These are phyloP conservation scores for Pachypeltis micranthus DNA, from an alignment of 1,140 invertebrate genomes.

Conservation along the genomic window DNA sequence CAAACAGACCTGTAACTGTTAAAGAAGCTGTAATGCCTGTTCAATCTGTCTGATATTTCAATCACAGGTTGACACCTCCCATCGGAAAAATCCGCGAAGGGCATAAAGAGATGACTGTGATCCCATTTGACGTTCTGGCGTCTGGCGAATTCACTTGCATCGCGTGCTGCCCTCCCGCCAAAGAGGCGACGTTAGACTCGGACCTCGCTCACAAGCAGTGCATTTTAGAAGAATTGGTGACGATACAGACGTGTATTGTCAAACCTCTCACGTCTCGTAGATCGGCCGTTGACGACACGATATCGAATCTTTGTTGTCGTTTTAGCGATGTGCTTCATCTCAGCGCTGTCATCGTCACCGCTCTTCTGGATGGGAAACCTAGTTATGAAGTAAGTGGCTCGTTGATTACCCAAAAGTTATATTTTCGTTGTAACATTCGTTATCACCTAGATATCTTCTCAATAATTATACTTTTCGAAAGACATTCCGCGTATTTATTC, in stretches of 20 bases:
- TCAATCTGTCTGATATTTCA: too few species aligned
- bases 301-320: conserved; percentile 26
- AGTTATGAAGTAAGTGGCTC: conserved; percentile 7
- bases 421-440: too few species aligned
- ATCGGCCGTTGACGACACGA: conserved; percentile 22
- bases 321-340: conserved; percentile 58
- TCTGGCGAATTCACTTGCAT: conserved; percentile 14
- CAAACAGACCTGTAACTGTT: too few species aligned
- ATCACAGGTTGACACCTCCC: too few species aligned
- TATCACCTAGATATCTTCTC: too few species aligned
- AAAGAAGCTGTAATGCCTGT: too few species aligned
- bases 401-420: too few species aligned
- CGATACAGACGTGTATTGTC: conserved; percentile 34
- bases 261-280: conserved; percentile 20
- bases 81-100: too few species aligned
- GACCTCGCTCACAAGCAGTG: conserved; percentile 51
- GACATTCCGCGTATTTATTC: too few species aligned
- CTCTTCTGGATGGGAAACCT: conserved; percentile 26
- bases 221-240: conserved; percentile 53
- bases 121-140: neutral
- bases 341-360: conserved; percentile 50
- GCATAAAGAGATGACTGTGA: too few species aligned
- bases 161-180: neutral
- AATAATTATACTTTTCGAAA: too few species aligned
- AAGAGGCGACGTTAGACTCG: conserved; percentile 21